Evolutionary conservation across 2,888 invertebrate genomes (phyloP).

Genomic region (Oxycera nigricornis): DNA sequence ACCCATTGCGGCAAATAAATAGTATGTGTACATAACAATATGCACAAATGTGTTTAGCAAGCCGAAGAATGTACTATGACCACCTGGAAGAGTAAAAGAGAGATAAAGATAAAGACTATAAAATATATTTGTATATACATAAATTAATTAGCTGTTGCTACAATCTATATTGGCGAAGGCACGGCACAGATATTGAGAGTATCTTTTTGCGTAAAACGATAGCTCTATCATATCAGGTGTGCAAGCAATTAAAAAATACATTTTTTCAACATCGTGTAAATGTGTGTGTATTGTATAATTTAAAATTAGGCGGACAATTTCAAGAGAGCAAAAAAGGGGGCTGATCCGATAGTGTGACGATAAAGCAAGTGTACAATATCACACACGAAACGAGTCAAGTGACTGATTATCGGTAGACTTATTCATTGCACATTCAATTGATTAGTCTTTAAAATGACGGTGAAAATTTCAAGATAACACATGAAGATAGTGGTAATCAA

Average conservation of each 20-base stretch:
- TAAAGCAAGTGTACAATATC: background rate
- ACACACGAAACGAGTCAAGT: background rate
- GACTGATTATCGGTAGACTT: background rate
- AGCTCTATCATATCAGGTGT: background rate
- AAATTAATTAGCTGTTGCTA: too few relatives aligned
- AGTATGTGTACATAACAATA: slow-evolving; percentile 95
- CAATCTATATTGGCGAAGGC: too few relatives aligned
- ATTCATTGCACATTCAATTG: background rate
- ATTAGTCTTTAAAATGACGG: too few relatives aligned
- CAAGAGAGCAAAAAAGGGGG: background rate
- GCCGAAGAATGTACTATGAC: slow-evolving; percentile 96
- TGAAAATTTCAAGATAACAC: too few relatives aligned
- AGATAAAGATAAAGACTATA: too few relatives aligned
- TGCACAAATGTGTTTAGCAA: slow-evolving; percentile 96
- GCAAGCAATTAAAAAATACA: background rate
- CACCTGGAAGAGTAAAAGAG: slow-evolving; percentile 76
- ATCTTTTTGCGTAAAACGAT: too few relatives aligned
- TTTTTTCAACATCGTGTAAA: too few relatives aligned
- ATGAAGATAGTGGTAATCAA: too few relatives aligned
- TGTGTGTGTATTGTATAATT: too few relatives aligned
- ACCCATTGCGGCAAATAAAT: slow-evolving; percentile 89
- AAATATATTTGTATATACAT: background rate
- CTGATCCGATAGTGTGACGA: too few relatives aligned
- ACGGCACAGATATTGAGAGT: too few relatives aligned
- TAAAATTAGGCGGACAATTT: background rate